Evolutionary conservation across 2,113 vertebrate genomes (phyloP), one percentile per base, ranked within the genome.

Genomic region (Urocolius indicus): DNA sequence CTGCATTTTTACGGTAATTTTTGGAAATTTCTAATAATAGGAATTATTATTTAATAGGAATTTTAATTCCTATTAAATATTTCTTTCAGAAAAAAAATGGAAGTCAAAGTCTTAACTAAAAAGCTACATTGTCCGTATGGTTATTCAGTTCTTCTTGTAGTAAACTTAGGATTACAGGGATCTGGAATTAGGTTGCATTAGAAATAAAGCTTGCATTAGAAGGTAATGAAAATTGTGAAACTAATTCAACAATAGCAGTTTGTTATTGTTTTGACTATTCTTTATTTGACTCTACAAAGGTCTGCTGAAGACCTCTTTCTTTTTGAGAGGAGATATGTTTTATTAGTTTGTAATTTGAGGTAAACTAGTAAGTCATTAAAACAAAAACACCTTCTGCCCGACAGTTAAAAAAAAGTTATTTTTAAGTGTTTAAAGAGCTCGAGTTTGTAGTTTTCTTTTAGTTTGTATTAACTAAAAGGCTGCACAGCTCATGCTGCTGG

Each of bases 341-440:
- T 92, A 94, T 78, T 92, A 75, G 59, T 86, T 95, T 77, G 52
- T 77, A 93, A 78, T 62, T 84, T 96, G 79, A 93, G 82, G 80
- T 95, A 80, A 84, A 96, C 95, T 78, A 91, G 58, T 91, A 93
- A 93, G 95, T 76, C 61, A 36, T 87, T 95, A 87, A 93, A 97
- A 94, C 41, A 87, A 93, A 94, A 85, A 68, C 58, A 66, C 46
- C 34, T 93, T 87, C 58, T 93, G 57, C 87, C 81, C 94, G 96
- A 85, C 79, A 87, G 32, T 96, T 96, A 34, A 62, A 90, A 84
- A 84, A 74, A 45, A 5, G 43, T 61, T 23, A 82, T 92, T 94
- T 89, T 90, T 61, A 82, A 91, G 32, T 59, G 66, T 96, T 81
- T 91, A 76, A 81, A 89, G 75, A 54, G 21, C 52, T 91, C 27